Base-by-base conservation (phyloP, 2,888 invertebrate species). In the Cheilosia variabilis region DNA sequence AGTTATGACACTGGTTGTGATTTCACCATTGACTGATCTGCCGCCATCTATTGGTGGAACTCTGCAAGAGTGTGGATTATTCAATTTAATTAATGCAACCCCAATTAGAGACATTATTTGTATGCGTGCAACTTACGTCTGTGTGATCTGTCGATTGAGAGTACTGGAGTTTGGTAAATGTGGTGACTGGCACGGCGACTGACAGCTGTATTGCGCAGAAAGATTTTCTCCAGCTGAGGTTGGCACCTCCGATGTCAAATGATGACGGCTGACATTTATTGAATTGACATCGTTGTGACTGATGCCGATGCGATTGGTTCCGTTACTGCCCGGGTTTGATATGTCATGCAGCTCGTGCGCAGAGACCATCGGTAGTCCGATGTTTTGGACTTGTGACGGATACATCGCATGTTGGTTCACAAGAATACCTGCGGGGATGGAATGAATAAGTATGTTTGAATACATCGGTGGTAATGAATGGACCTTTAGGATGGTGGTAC, bases 1-100 rank as follows among this genome's bases (percentile, higher is more conserved):
- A 7, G 94, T 94, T 88, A 94, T 94, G 62, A 94, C 94, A 78
- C 93, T 93, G 15, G 91, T 93, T 71, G 91, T 89, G 17, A 92
- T 89, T 82, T 92, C 92, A 31, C 89, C 90, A 77, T 90, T 91
- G 62, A 89, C 82, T 7, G 89, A 88, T 31, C 92, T 90, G 43
- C 90, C 88, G n/a, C 88, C 90, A 89, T 94, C 95, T 89, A 95
- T 90, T 84, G 94, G 93, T 88, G 94, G 93, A 65, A 94, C 94
- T 88, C 94, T 95, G 89, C 65, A 93, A 92, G 78, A 76, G 83
- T 80, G 88, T 63, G 57, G 62, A 78, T 78, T 57, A 78, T 57
- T 69, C 27, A 80, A 68, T 57, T 71, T 31, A 41, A 63, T 63
- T 73, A 24, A 45, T 50, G 31, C 13, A 22, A 50, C 27, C 6